phyloP scores from a whole-genome alignment of 2,888 invertebrate genomes.

The Tribolium freemani region DNA sequence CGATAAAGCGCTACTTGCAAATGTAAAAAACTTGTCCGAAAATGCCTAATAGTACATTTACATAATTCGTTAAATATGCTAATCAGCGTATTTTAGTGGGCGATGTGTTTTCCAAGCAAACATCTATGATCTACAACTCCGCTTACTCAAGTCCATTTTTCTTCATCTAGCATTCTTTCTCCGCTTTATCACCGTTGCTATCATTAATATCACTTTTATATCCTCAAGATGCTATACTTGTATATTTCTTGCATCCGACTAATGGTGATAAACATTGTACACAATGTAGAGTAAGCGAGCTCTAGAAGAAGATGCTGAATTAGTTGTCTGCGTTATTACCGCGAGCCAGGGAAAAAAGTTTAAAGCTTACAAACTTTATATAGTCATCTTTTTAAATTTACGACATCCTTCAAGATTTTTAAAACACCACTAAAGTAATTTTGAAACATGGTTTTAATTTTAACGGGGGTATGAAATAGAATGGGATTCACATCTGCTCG shows the following conservation, averaged over 20 bases:
- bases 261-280: constrained; percentile 70
- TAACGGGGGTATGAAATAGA: constrained; percentile 59
- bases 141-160: constrained; percentile 62
- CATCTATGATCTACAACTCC: constrained; percentile 59
- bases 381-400: constrained; percentile 68
- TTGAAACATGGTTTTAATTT: constrained; percentile 69
- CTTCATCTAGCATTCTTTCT: constrained; percentile 64
- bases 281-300: constrained; percentile 62
- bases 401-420: constrained; percentile 66
- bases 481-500: constrained; percentile 56
- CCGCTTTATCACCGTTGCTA: constrained; percentile 65
- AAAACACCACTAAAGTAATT: constrained; percentile 68
- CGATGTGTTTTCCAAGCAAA: constrained; percentile 38
- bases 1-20: constrained; percentile 34
- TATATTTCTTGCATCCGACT: constrained; percentile 66
- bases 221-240: constrained; percentile 67
- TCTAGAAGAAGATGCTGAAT: constrained; percentile 56
- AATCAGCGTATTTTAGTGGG: constrained; percentile 30
- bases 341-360: constrained; percentile 55
- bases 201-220: constrained; percentile 70
- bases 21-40: constrained; percentile 44
- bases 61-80: constrained; percentile 40
- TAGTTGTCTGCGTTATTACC: constrained; percentile 54
- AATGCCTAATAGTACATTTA: constrained; percentile 37
- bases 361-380: constrained; percentile 64